phyloP scores from a whole-genome alignment of 2,113 vertebrate genomes.

The Siniperca chuatsi region DNA sequence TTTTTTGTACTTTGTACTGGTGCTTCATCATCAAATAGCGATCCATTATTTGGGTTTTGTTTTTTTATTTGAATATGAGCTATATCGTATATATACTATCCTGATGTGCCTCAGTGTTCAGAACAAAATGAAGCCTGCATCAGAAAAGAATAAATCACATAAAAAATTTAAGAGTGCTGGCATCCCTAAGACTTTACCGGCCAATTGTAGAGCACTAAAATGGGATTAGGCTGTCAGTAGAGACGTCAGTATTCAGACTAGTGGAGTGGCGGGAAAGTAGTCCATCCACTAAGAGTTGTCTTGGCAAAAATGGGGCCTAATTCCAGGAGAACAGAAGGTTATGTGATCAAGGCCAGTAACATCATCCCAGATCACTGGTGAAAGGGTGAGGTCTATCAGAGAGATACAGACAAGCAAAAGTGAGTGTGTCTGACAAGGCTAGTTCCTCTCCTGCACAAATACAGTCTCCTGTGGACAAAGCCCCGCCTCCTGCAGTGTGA shows the following conservation, averaged over 20 bases:
- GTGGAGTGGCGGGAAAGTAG: constrained; percentile 55
- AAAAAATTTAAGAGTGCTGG: constrained; percentile 44
- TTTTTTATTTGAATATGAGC: constrained; percentile 46
- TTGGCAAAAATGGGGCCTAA: constrained; percentile 50
- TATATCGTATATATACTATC: constrained; percentile 51
- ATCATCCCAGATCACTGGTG: constrained; percentile 62
- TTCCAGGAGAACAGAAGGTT: constrained; percentile 61
- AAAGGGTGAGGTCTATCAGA: constrained; percentile 72
- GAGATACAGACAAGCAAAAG: constrained; percentile 70
- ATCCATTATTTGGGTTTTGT: constrained; percentile 28
- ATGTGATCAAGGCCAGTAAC: constrained; percentile 54
- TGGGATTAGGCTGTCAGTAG: constrained; percentile 60
- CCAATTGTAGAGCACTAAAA: constrained; percentile 64
- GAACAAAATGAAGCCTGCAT: constrained; percentile 44
- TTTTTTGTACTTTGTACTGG: constrained; percentile 47
- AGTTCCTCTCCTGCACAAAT: constrained; percentile 99
- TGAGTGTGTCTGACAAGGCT: constrained; percentile 80
- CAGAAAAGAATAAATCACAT: constrained; percentile 54
- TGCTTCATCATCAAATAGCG: constrained; percentile 42
- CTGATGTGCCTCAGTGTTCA: constrained; percentile 50
- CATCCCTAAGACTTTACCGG: constrained; percentile 68
- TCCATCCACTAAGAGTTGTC: constrained; percentile 67
- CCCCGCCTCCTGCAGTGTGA: constrained; percentile 97
- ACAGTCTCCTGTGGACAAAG: constrained; percentile 99
- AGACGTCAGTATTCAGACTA: constrained; percentile 61